Evolutionary conservation across 2,888 invertebrate genomes (phyloP), one percentile per base, ranked within the genome.

Genomic region (Caenorhabditis becei): DNA sequence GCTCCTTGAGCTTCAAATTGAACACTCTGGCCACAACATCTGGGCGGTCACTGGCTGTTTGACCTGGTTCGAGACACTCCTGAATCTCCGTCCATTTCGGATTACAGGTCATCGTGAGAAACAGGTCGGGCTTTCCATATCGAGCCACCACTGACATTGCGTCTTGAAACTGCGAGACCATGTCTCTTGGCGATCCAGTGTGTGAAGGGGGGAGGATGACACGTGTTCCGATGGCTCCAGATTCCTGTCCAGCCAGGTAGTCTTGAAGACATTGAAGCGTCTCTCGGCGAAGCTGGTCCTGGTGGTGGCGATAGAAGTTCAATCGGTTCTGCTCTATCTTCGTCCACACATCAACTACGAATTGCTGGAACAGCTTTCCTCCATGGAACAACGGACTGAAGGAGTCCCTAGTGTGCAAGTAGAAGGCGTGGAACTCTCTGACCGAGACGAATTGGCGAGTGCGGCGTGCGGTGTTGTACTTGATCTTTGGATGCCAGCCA

Each of bases 181-280:
- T 90, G 53, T 91, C 87, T 10, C 92, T 80, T 61, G 91, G 91
- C 16, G 91, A 86, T 23, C 91, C 91, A 4, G 80, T 86, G 61
- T 82, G 87, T 7, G 80, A 71, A 24, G 88, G 56, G 3, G 91
- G 91, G 2, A 91, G 81, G 10, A 90, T 71, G 11, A 86, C 65
- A 11, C 82, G 37, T 4, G 49, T 74, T 5, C 88, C 90, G 41
- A 70, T 28, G 1, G 56, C 7, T 44, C 63, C 72, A 8, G 5
- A 0, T 26, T 71, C 72, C 14, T 63, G 24, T 16, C 58, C 65
- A 8, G 2, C 41, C 2, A 80, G 41, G 32, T 69, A 62, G 44
- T 90, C 90, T 24, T 58, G 56, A 10, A 92, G 67, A 7, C 85
- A 85, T 75, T 79, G 89, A 88, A 59, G 10, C 1, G 24, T 8